Conservation (phyloP, 2,797 vertebrate genomes). For the Pangasius mekongensis region DNA sequence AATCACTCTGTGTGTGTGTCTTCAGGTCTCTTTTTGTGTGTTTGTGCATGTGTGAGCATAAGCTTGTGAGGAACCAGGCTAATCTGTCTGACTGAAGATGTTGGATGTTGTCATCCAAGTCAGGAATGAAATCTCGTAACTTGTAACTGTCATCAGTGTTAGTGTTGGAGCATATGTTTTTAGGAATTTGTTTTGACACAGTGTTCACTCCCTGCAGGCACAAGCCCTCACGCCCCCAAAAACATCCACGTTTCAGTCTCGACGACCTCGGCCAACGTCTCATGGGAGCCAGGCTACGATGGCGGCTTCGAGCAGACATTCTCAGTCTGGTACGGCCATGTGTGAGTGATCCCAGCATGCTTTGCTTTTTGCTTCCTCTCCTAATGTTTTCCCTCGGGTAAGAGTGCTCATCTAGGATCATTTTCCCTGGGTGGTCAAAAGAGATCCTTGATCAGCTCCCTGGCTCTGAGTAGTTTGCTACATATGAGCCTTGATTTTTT, state of each 20-base stretch:
- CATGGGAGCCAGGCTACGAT: constrained; percentile 94
- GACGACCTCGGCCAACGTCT: constrained; percentile 93
- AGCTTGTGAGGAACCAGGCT: background rate
- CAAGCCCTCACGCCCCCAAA: constrained; percentile 94
- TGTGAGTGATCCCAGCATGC: constrained; percentile 99
- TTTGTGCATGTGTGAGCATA: background rate
- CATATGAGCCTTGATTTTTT: constrained; percentile 33
- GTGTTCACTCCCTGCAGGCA: constrained; percentile 77
- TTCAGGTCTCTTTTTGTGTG: background rate
- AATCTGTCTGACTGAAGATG: background rate
- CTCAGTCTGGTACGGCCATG: constrained; percentile 99
- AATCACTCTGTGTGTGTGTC: constrained; percentile 15
- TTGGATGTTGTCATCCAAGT: background rate
- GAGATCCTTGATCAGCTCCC: constrained; percentile 23
- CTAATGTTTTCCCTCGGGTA: constrained; percentile 62
- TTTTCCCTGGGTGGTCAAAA: background rate
- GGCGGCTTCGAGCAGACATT: constrained; percentile 98
- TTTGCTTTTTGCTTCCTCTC: constrained; percentile 95
- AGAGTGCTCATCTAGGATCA: constrained; percentile 62
- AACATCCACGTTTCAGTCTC: constrained; percentile 86
- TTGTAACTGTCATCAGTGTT: background rate
- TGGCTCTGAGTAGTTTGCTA: constrained; percentile 48
- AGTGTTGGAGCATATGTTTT: background rate
- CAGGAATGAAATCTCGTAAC: background rate
- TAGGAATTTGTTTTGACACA: constrained; percentile 25